Conservation (phyloP, 2,888 invertebrate genomes). For the Campoletis raptor region DNA sequence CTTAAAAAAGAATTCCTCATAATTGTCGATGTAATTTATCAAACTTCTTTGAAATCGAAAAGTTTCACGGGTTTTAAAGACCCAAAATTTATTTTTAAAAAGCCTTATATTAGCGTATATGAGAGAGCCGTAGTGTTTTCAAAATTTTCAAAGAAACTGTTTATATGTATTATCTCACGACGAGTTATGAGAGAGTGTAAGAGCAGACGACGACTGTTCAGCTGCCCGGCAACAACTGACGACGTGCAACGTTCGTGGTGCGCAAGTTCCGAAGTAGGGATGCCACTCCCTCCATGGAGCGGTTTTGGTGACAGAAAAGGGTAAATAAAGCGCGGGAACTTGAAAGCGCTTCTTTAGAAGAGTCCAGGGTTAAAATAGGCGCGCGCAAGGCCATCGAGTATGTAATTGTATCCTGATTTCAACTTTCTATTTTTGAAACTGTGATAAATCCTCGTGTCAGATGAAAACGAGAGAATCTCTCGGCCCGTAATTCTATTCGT, state of each 20-base stretch:
- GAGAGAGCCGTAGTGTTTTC: too few species aligned
- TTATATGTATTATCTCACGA: background rate
- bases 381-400: background rate
- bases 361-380: background rate
- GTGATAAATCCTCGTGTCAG: background rate
- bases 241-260: background rate
- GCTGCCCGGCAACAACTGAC: background rate
- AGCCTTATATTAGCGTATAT: background rate
- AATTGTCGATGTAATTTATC: background rate
- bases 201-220: background rate
- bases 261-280: background rate
- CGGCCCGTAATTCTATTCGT: background rate
- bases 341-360: background rate
- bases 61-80: background rate
- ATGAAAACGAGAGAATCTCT: background rate
- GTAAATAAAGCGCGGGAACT: background rate
- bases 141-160: background rate
- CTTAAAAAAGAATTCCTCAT: background rate
- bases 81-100: background rate
- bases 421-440: background rate
- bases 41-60: background rate
- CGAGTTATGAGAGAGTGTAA: background rate
- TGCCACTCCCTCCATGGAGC: background rate
- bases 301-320: background rate
- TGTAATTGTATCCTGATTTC: background rate